These are phyloP conservation scores for Tenthredo scrophulariae DNA, from an alignment of 2,888 invertebrate species.

Conservation along the genomic window DNA sequence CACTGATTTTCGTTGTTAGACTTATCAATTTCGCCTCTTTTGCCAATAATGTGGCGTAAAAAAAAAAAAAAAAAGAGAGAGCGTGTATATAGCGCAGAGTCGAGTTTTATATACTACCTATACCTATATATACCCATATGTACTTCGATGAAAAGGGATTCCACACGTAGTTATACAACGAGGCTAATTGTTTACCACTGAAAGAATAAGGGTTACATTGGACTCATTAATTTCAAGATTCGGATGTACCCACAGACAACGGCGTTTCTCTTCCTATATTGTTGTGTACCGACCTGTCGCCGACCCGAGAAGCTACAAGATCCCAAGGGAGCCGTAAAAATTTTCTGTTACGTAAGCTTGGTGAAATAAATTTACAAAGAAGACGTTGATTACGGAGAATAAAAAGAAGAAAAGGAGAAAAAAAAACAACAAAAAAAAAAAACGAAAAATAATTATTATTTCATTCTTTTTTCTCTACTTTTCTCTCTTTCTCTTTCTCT, in stretches of 20 bases:
- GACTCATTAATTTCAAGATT: constrained; percentile 20
- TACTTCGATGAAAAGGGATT: not conserved
- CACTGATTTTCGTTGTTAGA: not conserved
- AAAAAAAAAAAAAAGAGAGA: not conserved
- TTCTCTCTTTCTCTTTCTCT: not conserved
- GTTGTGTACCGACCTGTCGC: constrained; percentile 3
- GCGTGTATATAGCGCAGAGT: not conserved
- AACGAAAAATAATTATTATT: constrained; percentile 12
- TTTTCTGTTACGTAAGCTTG: constrained; percentile 7
- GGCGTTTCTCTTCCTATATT: constrained; percentile 6
- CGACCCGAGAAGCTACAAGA: not conserved
- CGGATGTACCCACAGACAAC: not conserved
- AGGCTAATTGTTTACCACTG: constrained; percentile 4
- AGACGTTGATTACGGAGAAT: constrained; percentile 44
- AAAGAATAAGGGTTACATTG: constrained; percentile 1
- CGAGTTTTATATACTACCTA: not conserved
- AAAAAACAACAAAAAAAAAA: not conserved
- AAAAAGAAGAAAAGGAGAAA: constrained; percentile 19
- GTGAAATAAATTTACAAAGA: constrained; percentile 38
- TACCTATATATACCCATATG: not conserved
- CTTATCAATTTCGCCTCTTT: not conserved
- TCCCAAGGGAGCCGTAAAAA: constrained; percentile 25
- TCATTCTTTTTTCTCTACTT: not conserved
- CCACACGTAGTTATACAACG: not conserved
- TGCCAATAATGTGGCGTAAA: not conserved